Evolutionary conservation across 2,888 invertebrate species (phyloP), one percentile per base, ranked within the genome.

Genomic region (Amphipoea lucens): DNA sequence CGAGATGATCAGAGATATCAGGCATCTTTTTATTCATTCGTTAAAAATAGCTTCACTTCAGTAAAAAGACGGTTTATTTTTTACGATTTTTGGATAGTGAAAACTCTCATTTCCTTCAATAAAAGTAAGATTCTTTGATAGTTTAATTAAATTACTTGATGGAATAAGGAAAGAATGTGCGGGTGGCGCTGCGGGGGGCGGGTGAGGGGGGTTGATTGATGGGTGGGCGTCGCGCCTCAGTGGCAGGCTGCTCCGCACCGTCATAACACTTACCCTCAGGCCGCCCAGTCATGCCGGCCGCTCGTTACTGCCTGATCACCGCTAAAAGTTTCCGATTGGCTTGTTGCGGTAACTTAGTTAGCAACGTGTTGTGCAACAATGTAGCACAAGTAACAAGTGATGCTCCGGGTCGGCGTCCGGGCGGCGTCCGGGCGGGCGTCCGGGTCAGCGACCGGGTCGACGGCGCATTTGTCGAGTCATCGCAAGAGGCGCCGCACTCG

Each of bases 61-160:
- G 48, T 72, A 54, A 60, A 63, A 68, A 48, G 23, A 69, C 45
- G 23, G 63, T 29, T 62, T 68, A 69, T 42, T 65, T 67, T 74
- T 65, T 45, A 67, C 62, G 68, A 70, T 74, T 78, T 77, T 72
- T 62, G 42, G 54, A 71, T 74, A 75, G 75, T 74, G 51, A 45
- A 77, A 81, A 77, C 67, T 66, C 70, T 86, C 67, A 81, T 87
- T 86, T 86, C 72, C 65, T 73, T 54, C 66, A 76, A 81, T 81
- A 86, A 87, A 83, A 87, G 76, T 79, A 67, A 72, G 87, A 87
- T 79, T 83, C 79, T 87, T 88, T 66, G 88, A 78, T 77, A 83
- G 81, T 86, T 87, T 88, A 86, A 87, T 88, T 88, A 88, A 87
- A 88, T 88, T 88, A 81, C 77, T 85, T 66, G 70, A 45, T 62